These are phyloP conservation scores for Ecliptopera silaceata DNA, from an alignment of 2,888 invertebrate species.

Conservation along the genomic window DNA sequence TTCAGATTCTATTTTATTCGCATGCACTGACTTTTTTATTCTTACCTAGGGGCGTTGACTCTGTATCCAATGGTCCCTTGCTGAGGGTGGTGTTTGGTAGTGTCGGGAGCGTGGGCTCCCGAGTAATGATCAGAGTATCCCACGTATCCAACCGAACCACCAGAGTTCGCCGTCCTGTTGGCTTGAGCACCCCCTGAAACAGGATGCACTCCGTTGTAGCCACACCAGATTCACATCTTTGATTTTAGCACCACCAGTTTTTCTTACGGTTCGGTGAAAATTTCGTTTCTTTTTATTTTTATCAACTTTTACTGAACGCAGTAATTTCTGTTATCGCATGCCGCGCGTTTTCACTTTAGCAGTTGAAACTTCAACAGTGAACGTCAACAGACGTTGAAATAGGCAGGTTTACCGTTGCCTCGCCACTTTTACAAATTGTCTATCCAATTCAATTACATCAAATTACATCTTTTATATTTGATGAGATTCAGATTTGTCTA, in stretches of 20 bases:
- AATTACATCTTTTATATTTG: conserved; percentile 27
- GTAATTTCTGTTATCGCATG: conserved; percentile 63
- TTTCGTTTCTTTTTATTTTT: conserved; percentile 27
- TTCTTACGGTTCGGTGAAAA: conserved; percentile 27
- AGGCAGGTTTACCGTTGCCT: conserved; percentile 50
- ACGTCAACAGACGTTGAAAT: conserved; percentile 71
- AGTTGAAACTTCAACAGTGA: conserved; percentile 45
- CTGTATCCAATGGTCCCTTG: conserved; percentile 83
- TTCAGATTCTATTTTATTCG: conserved; percentile 27
- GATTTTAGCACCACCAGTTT: conserved; percentile 5
- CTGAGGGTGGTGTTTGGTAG: conserved; percentile 77
- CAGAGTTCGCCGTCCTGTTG: conserved; percentile 87
- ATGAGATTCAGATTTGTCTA: conserved; percentile 9
- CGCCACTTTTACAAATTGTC: conserved; percentile 37
- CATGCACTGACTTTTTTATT: conserved; percentile 37
- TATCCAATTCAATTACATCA: too few species aligned
- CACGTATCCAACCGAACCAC: conserved; percentile 85
- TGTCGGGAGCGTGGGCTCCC: conserved; percentile 77
- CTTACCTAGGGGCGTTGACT: conserved; percentile 86
- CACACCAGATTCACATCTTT: conserved; percentile 41
- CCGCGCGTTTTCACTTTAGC: conserved; percentile 62
- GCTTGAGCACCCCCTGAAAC: conserved; percentile 86
- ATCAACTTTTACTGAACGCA: conserved; percentile 32
- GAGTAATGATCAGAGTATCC: conserved; percentile 69
- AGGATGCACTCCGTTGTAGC: conserved; percentile 67